These are phyloP conservation scores for Stenopsyche tienmushanensis DNA, from an alignment of 1,140 invertebrate species.

Conservation along the genomic window DNA sequence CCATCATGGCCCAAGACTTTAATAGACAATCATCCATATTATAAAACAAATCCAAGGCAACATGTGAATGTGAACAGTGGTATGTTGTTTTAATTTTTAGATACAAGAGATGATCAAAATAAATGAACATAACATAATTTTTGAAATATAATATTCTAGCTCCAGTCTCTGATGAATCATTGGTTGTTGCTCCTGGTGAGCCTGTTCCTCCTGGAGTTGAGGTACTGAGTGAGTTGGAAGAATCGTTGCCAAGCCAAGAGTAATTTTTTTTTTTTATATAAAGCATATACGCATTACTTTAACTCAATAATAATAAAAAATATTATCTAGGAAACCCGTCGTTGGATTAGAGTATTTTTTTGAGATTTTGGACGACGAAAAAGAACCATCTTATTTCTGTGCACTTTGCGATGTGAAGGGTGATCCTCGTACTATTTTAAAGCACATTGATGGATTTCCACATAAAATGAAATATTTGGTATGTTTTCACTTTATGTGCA, in stretches of 20 bases:
- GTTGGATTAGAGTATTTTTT: slow-evolving; percentile 35
- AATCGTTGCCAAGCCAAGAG: background rate
- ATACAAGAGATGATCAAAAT: too few relatives aligned
- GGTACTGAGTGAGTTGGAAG: background rate
- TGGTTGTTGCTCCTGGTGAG: background rate
- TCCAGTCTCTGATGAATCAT: too few relatives aligned
- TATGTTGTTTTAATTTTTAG: too few relatives aligned
- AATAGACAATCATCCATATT: slow-evolving; percentile 18
- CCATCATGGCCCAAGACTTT: slow-evolving; percentile 17
- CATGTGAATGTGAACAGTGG: too few relatives aligned
- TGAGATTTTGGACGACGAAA: slow-evolving; percentile 10
- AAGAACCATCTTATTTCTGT: slow-evolving; percentile 21
- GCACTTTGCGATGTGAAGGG: slow-evolving; percentile 22
- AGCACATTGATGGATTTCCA: slow-evolving; percentile 23
- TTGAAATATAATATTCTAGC: too few relatives aligned
- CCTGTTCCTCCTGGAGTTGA: background rate
- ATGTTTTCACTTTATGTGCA: too few relatives aligned
- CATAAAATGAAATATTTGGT: slow-evolving; percentile 36
- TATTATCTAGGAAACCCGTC: slow-evolving; percentile 10
- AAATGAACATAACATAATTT: too few relatives aligned
- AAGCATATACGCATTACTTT: background rate
- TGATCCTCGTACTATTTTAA: slow-evolving; percentile 20
- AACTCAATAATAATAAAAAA: too few relatives aligned
- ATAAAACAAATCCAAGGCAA: too few relatives aligned
- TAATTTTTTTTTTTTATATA: background rate